Conservation (phyloP, 2,113 vertebrate genomes). For the Tiliqua scincoides region DNA sequence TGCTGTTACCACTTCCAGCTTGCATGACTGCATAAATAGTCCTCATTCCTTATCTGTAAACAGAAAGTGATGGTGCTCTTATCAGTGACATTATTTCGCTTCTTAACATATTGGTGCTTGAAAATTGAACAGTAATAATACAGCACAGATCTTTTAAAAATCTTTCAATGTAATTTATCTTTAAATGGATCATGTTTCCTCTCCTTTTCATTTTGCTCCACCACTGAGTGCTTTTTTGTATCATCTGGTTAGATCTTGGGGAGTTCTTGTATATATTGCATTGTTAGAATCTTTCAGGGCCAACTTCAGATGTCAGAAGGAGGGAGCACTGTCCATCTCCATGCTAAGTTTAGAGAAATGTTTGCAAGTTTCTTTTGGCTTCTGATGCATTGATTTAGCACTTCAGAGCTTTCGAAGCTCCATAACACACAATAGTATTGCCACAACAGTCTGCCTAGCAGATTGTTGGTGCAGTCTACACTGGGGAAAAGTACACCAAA, state of each 20-base stretch:
- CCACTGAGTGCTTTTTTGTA: background rate
- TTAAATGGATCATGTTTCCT: background rate
- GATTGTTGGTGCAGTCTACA: background rate
- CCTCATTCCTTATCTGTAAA: background rate
- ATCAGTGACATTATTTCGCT: background rate
- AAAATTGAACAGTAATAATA: background rate
- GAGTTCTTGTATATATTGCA: background rate
- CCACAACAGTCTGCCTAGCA: background rate
- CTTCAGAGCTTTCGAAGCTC: background rate
- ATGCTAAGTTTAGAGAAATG: background rate
- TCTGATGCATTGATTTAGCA: background rate
- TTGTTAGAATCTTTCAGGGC: background rate
- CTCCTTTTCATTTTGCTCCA: background rate
- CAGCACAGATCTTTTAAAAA: background rate
- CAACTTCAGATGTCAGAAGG: background rate
- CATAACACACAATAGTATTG: background rate
- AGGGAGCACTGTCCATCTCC: background rate
- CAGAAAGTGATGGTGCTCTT: background rate
- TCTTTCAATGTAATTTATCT: background rate
- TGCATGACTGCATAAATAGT: background rate
- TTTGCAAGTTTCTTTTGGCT: background rate
- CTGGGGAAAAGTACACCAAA: no score
- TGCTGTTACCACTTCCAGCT: background rate
- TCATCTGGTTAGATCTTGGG: background rate
- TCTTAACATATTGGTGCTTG: background rate